A percentile compares a stretch with the other conserved stretches of the same genome.
These are phyloP conservation scores for Rhinogobio ventralis DNA, from an alignment of 2,797 vertebrate species.

Conservation along the genomic window DNA sequence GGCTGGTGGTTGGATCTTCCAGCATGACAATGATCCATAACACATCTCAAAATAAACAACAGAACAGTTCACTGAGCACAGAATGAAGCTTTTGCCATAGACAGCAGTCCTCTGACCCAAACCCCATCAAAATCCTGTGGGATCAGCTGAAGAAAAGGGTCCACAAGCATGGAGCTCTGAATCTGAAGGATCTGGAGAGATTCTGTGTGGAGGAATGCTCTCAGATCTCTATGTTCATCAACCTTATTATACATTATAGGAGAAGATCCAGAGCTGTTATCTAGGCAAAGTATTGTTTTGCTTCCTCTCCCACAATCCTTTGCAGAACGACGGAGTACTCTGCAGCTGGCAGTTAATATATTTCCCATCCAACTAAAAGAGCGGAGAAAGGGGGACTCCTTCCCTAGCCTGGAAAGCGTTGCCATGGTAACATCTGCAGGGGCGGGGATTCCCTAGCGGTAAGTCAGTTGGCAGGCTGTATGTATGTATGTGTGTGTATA, in stretches of 20 bases:
- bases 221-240: too few species aligned
- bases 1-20: background rate
- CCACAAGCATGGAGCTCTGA: too few species aligned
- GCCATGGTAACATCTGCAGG: slow-evolving; percentile 83
- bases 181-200: too few species aligned
- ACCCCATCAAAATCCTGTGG: too few species aligned
- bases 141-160: too few species aligned
- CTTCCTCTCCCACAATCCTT: slow-evolving; percentile 29
- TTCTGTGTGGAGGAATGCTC: too few species aligned
- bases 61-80: too few species aligned
- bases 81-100: too few species aligned
- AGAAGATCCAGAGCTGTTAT: too few species aligned
- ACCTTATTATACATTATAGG: too few species aligned
- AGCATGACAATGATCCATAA: background rate
- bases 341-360: slow-evolving; percentile 7
- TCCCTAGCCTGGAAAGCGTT: slow-evolving; percentile 72
- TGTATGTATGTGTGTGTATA: background rate
- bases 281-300: background rate
- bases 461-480: slow-evolving; percentile 59
- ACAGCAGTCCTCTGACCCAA: too few species aligned
- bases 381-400: slow-evolving; percentile 62
- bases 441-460: slow-evolving; percentile 75
- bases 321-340: slow-evolving; percentile 6
- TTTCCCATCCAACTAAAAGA: slow-evolving; percentile 31
- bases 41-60: too few species aligned